phyloP scores from a whole-genome alignment of 1,140 invertebrate species.

The Papilio xuthus region DNA sequence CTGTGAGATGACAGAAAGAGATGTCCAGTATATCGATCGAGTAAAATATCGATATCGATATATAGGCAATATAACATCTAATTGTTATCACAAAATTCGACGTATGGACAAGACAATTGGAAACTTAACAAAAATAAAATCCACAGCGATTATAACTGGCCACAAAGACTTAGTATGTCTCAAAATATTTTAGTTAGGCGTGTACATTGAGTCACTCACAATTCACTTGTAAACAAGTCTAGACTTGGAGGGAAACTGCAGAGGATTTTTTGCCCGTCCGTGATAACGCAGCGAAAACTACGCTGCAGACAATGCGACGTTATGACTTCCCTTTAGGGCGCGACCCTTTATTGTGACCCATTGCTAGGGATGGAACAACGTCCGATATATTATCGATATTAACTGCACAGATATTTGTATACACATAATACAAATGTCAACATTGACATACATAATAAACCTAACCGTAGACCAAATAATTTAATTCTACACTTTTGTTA shows the following conservation, averaged over 20 bases:
- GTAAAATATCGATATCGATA: neutral
- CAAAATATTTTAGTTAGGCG: neutral
- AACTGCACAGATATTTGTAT: too few species aligned
- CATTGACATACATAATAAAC: too few species aligned
- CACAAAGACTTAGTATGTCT: neutral
- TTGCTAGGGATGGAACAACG: neutral
- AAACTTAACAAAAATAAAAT: neutral
- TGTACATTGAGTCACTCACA: neutral
- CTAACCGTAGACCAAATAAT: too few species aligned
- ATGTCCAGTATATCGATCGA: neutral
- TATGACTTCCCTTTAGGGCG: slow-evolving; percentile 19
- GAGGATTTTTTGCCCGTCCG: neutral
- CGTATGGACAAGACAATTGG: neutral
- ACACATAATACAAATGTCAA: too few species aligned
- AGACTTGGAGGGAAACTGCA: slow-evolving; percentile 15
- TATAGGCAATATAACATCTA: neutral
- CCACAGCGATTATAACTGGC: neutral
- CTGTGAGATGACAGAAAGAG: neutral
- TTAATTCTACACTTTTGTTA: too few species aligned
- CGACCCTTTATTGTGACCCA: slow-evolving; percentile 2
- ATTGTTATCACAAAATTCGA: neutral
- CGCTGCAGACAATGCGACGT: slow-evolving; percentile 21
- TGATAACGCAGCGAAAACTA: slow-evolving; percentile 8
- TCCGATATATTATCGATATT: neutral
- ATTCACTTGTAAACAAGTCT: slow-evolving; percentile 8